Conservation (phyloP, 92 coral and sea anemone species). For the Palythoa heliodiscus region DNA sequence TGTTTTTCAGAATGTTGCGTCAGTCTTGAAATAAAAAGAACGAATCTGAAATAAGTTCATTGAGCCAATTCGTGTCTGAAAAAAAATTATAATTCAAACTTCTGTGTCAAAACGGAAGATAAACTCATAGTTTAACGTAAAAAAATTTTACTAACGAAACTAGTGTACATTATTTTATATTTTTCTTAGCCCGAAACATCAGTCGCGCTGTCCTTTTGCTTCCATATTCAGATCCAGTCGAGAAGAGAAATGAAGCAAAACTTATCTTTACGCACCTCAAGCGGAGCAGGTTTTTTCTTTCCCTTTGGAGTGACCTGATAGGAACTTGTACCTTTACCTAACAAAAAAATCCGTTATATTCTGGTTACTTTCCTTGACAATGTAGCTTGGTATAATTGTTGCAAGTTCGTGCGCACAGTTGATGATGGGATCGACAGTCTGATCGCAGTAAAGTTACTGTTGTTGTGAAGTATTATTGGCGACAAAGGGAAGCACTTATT, state of each 20-base stretch:
- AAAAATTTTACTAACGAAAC: background rate
- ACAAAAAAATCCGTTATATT: constrained; percentile 2
- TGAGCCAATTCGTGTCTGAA: background rate
- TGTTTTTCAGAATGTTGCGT: background rate
- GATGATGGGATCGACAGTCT: background rate
- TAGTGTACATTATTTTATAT: background rate
- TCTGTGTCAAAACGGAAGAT: background rate
- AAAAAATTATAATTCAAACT: background rate
- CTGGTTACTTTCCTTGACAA: background rate
- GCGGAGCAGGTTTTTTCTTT: constrained; percentile 85
- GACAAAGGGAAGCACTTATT: constrained; percentile 1
- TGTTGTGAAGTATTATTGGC: background rate
- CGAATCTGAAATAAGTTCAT: background rate
- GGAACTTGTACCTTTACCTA: constrained; percentile 92
- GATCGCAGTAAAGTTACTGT: background rate
- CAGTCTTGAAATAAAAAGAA: background rate
- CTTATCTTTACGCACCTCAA: constrained; percentile 72
- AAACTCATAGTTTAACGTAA: background rate
- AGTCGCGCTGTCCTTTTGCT: constrained; percentile 38
- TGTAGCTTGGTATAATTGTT: background rate
- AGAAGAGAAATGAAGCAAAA: background rate
- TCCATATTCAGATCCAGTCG: background rate
- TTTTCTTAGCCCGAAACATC: background rate
- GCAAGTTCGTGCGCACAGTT: background rate
- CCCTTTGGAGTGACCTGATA: constrained; percentile 81